phyloP scores from a whole-genome alignment of 2,113 vertebrate genomes.

The Cromileptes altivelis region DNA sequence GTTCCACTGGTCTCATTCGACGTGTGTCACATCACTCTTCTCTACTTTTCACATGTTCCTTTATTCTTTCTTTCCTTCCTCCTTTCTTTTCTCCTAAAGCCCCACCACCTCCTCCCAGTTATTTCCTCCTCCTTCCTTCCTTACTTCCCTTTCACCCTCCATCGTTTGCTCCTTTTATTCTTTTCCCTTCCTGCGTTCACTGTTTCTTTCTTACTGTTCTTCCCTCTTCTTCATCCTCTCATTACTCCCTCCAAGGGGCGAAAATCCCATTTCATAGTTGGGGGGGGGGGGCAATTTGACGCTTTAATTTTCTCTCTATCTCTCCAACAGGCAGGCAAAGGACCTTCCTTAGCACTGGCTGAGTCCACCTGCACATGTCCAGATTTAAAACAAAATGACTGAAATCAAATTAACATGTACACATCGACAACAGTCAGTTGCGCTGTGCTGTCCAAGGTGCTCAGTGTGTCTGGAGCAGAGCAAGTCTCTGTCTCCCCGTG shows the following conservation, averaged over 20 bases:
- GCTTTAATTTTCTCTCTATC: too few species aligned
- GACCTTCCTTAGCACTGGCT: too few species aligned
- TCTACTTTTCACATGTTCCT: background rate
- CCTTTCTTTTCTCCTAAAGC: conserved; percentile 4
- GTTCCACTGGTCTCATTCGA: conserved; percentile 12
- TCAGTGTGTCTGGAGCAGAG: too few species aligned
- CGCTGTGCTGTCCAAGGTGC: too few species aligned
- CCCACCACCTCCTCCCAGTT: background rate
- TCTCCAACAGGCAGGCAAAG: too few species aligned
- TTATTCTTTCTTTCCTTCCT: background rate
- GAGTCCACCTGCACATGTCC: too few species aligned
- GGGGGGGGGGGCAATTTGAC: too few species aligned
- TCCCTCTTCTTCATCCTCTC: background rate
- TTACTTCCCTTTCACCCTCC: background rate
- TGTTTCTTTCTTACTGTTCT: background rate
- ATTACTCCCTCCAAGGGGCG: background rate
- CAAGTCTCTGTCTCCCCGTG: too few species aligned
- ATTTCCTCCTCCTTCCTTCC: background rate
- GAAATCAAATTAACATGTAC: too few species aligned
- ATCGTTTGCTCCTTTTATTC: background rate
- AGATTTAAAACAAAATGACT: too few species aligned
- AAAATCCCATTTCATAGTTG: too few species aligned
- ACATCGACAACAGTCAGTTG: too few species aligned
- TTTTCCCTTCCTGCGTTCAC: background rate
- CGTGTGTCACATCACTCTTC: conserved; percentile 26